Evolutionary conservation across 2,113 vertebrate species (phyloP).

Genomic region (Labeo rohita): DNA sequence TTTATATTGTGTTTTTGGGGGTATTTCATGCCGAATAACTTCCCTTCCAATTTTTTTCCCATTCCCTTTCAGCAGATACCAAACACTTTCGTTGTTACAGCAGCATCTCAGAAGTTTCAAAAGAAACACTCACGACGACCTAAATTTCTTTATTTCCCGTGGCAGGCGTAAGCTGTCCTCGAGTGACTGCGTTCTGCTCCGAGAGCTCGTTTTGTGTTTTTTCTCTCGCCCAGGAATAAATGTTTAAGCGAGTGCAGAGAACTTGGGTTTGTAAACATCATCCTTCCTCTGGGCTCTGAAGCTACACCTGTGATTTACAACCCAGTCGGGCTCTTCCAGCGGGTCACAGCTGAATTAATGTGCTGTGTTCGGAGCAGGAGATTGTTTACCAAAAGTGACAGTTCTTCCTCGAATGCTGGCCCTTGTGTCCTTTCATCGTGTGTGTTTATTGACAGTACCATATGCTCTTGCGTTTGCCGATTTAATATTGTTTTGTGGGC

Average conservation of each 20-base stretch:
- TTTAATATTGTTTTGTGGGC: slow-evolving; percentile 15
- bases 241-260: slow-evolving; percentile 16
- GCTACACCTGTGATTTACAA: slow-evolving; percentile 7
- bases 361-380: neutral
- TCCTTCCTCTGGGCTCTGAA: neutral
- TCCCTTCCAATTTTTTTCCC: neutral
- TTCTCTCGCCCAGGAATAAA: neutral
- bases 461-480: neutral
- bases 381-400: neutral
- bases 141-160: slow-evolving; percentile 47
- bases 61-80: neutral
- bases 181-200: slow-evolving; percentile 13
- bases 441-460: neutral
- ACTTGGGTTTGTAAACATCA: slow-evolving; percentile 30
- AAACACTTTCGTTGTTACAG: neutral
- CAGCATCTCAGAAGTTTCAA: slow-evolving; percentile 12
- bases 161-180: slow-evolving; percentile 26
- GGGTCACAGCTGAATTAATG: slow-evolving; percentile 22
- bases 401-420: slow-evolving; percentile 6
- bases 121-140: slow-evolving; percentile 30
- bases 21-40: neutral
- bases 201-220: slow-evolving; percentile 3
- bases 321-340: neutral
- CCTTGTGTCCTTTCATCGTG: slow-evolving; percentile 2
- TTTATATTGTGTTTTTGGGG: neutral